Conservation (phyloP, 2,888 invertebrate species). For the Drosophila atroscutellata region DNA sequence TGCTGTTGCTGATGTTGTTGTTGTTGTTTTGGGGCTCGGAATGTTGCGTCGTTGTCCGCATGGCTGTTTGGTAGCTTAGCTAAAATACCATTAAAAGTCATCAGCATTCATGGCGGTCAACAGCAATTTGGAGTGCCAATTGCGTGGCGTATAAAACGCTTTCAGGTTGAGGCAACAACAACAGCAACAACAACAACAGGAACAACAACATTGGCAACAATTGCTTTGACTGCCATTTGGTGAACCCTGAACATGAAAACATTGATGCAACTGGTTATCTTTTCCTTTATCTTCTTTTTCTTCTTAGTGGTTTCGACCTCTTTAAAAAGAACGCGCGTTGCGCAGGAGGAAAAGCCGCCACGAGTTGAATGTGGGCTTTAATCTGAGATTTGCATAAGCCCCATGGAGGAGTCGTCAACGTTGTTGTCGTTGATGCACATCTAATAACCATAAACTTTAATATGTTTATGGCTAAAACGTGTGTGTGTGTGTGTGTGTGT, state of each 20-base stretch:
- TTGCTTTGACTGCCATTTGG: constrained; percentile 7
- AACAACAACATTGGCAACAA: constrained; percentile 3
- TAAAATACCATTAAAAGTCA: constrained; percentile 64
- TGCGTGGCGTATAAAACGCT: constrained; percentile 49
- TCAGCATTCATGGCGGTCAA: constrained; percentile 81
- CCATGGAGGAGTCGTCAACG: constrained; percentile 24
- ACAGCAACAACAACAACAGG: background rate
- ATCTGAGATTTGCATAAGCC: constrained; percentile 66
- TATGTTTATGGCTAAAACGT: constrained; percentile 68
- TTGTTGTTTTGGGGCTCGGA: constrained; percentile 47
- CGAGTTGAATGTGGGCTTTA: constrained; percentile 35
- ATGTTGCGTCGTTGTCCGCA: constrained; percentile 59
- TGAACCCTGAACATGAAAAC: constrained; percentile 40
- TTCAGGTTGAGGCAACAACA: constrained; percentile 40
- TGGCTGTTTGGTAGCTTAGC: constrained; percentile 35
- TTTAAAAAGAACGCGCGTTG: constrained; percentile 6
- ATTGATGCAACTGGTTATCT: constrained; percentile 34
- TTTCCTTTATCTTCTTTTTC: background rate
- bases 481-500: constrained; percentile 26
- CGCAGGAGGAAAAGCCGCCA: constrained; percentile 23
- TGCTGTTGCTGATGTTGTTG: constrained; percentile 20
- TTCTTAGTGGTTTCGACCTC: constrained; percentile 9
- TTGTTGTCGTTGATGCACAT: constrained; percentile 48
- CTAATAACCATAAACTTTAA: constrained; percentile 75
- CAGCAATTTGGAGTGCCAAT: constrained; percentile 74